These are phyloP conservation scores for Trogon surrucura DNA, from an alignment of 2,113 vertebrate genomes.

Conservation along the genomic window DNA sequence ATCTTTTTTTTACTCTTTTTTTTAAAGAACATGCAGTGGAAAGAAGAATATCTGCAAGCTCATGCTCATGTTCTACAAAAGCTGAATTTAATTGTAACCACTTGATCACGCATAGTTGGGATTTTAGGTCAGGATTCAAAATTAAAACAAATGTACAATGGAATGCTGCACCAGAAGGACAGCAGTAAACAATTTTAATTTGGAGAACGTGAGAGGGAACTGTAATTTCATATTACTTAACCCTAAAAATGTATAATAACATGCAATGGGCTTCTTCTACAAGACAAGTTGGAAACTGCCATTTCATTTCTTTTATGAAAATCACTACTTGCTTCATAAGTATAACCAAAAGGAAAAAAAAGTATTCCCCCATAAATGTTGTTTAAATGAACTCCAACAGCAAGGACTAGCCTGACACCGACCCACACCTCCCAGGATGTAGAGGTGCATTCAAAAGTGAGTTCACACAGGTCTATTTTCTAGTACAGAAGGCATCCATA, in stretches of 20 bases:
- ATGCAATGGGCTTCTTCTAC: not conserved
- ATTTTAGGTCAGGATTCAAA: not conserved
- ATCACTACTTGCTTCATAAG: not conserved
- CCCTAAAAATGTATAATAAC: not conserved
- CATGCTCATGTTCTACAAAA: not conserved
- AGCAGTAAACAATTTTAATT: not conserved
- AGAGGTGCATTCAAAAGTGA: not conserved
- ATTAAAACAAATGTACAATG: not conserved
- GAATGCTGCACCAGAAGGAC: not conserved
- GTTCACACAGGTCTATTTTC: not conserved
- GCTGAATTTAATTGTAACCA: not conserved
- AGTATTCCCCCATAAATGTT: not conserved
- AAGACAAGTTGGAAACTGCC: not conserved
- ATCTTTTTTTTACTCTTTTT: not conserved
- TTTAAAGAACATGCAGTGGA: not conserved
- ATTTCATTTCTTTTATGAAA: not conserved
- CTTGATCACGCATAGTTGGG: fast-evolving
- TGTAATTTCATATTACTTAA: not conserved
- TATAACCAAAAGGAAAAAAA: not conserved
- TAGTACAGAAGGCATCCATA: not conserved
- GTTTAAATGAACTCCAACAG: not conserved
- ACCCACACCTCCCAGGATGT: not conserved
- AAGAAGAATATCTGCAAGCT: not conserved
- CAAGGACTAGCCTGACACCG: not conserved
- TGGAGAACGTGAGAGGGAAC: not conserved